Conservation (phyloP, 2,797 vertebrate species). For the Erethizon dorsatum region DNA sequence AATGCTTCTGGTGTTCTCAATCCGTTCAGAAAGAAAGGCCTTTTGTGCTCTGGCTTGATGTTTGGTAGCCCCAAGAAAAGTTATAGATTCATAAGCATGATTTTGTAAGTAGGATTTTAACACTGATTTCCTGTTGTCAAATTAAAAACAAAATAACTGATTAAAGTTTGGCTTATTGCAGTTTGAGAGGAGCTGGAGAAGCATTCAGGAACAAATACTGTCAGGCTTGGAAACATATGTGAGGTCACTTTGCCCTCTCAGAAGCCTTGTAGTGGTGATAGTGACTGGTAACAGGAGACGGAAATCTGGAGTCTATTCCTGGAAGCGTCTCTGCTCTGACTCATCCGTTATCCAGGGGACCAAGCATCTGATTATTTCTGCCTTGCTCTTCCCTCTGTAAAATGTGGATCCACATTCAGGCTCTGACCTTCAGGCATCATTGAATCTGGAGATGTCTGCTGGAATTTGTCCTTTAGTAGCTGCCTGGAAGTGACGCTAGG, state of each 20-base stretch:
- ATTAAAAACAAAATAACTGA: neutral
- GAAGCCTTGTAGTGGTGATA: neutral
- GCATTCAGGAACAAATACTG: slow-evolving; percentile 57
- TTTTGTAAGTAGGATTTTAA: slow-evolving; percentile 30
- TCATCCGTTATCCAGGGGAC: neutral
- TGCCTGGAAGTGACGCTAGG: neutral
- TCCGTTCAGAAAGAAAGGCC: neutral
- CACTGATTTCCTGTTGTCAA: slow-evolving; percentile 56
- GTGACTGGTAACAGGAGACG: neutral
- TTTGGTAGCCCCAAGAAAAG: neutral
- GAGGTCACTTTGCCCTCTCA: slow-evolving; percentile 73
- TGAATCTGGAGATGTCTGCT: neutral
- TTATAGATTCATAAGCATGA: neutral
- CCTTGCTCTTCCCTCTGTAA: neutral
- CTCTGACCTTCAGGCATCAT: slow-evolving; percentile 52
- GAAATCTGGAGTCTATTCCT: slow-evolving; percentile 55
- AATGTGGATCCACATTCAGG: neutral
- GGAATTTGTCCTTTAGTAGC: neutral
- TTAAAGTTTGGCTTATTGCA: slow-evolving; percentile 42
- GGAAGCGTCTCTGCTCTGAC: slow-evolving; percentile 61
- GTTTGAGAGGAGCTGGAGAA: slow-evolving; percentile 42
- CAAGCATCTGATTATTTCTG: neutral
- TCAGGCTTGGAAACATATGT: slow-evolving; percentile 45
- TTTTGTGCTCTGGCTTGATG: neutral
- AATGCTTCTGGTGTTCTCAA: neutral